Conservation (phyloP, 2,113 vertebrate genomes). For the Dendrocopos noguchii region DNA sequence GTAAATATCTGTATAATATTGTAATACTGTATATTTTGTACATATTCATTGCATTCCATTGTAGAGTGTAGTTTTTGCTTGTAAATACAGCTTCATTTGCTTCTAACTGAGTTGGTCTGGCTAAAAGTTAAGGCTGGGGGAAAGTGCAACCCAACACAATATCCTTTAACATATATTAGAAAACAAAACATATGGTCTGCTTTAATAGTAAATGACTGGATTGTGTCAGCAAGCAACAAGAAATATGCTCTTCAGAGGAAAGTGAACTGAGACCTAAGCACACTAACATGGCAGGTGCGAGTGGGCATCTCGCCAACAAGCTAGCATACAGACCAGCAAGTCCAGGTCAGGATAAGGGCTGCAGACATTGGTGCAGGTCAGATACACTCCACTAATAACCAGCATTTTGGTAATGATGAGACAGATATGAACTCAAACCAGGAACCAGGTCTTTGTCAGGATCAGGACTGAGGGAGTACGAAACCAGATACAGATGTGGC, state of each 20-base stretch:
- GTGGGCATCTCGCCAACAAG: not conserved
- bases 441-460: not conserved
- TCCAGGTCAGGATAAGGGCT: not conserved
- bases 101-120: too few species aligned
- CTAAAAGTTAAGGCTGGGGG: too few species aligned
- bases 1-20: too few species aligned
- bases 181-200: not conserved
- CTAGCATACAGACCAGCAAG: not conserved
- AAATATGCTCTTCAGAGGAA: not conserved
- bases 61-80: too few species aligned
- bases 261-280: not conserved
- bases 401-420: not conserved
- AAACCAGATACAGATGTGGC: not conserved
- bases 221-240: not conserved
- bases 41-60: too few species aligned
- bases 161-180: not conserved
- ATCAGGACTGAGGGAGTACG: not conserved
- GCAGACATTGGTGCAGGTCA: not conserved
- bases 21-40: too few species aligned
- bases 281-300: not conserved
- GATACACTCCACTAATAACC: not conserved
- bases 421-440: not conserved
- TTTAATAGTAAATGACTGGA: not conserved
- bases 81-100: too few species aligned
- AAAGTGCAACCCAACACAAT: too few species aligned